These are phyloP conservation scores for Platysteira castanea DNA, from an alignment of 2,113 vertebrate species.

Conservation along the genomic window DNA sequence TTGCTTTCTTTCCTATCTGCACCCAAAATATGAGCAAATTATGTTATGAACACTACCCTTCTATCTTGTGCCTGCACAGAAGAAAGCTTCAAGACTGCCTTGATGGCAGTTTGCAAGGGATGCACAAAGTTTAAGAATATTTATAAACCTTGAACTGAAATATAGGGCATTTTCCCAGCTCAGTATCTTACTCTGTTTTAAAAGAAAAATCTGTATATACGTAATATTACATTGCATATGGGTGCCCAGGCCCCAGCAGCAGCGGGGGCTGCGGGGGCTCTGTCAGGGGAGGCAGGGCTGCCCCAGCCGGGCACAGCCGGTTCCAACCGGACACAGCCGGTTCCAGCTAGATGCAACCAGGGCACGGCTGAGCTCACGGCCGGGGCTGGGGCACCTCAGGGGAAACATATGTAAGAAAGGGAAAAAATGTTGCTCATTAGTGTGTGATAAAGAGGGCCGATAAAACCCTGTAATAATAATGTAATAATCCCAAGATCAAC, in stretches of 20 bases:
- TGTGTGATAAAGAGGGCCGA: fast-evolving
- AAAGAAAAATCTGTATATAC: neutral
- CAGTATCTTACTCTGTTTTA: neutral
- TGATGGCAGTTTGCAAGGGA: neutral
- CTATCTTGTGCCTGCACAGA: neutral
- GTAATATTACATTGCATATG: fast-evolving
- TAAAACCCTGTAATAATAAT: neutral
- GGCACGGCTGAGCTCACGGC: fast-evolving
- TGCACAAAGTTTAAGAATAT: neutral
- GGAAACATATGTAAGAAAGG: fast-evolving
- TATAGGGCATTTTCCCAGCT: neutral
- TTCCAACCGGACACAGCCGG: neutral
- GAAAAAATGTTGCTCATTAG: neutral
- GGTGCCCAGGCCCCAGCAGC: fast-evolving
- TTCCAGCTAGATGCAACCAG: fast-evolving
- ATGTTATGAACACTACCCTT: neutral
- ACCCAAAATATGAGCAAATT: neutral
- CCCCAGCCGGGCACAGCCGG: fast-evolving
- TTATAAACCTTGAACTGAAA: neutral
- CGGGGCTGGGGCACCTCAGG: fast-evolving
- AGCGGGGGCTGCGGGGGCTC: fast-evolving
- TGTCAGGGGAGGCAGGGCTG: fast-evolving
- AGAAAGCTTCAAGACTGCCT: neutral
- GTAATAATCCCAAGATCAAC: neutral
- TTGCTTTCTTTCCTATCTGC: neutral